A percentile compares a stretch with the other conserved stretches of the same genome.
Conservation (phyloP, 2,797 vertebrate species). For the Manis crassicaudata region DNA sequence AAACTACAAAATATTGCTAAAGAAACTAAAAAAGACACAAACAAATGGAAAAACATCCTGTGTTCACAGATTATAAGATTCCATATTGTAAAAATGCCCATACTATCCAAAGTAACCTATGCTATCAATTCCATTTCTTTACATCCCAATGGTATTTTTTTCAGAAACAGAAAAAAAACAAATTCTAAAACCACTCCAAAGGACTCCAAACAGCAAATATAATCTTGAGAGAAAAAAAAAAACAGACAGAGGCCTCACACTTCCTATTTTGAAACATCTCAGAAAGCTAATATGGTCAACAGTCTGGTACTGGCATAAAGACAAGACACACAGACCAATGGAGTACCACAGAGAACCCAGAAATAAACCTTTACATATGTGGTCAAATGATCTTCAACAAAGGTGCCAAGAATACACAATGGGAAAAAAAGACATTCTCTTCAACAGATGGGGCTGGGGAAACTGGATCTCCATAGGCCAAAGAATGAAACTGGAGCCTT, state of each 20-base stretch:
- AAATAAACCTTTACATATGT: not conserved
- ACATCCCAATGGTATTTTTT: not conserved
- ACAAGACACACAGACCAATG: not conserved
- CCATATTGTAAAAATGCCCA: not conserved
- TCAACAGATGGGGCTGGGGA: not conserved
- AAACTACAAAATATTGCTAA: not conserved
- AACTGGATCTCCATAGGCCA: not conserved
- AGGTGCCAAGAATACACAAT: not conserved
- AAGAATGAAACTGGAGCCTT: not conserved
- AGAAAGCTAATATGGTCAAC: not conserved
- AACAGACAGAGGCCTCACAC: not conserved
- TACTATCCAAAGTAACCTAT: not conserved
- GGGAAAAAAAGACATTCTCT: not conserved
- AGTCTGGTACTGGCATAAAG: not conserved
- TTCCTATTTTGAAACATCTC: not conserved
- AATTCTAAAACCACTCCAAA: not conserved
- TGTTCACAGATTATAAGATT: not conserved
- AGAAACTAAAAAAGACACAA: not conserved
- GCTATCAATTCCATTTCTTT: not conserved
- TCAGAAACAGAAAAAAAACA: not conserved
- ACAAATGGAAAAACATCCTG: not conserved
- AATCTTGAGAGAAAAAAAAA: not conserved
- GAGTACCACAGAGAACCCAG: not conserved
- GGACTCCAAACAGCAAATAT: not conserved
- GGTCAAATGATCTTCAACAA: not conserved